phyloP scores from a whole-genome alignment of 1,140 invertebrate species.

The Drosophila erecta region DNA sequence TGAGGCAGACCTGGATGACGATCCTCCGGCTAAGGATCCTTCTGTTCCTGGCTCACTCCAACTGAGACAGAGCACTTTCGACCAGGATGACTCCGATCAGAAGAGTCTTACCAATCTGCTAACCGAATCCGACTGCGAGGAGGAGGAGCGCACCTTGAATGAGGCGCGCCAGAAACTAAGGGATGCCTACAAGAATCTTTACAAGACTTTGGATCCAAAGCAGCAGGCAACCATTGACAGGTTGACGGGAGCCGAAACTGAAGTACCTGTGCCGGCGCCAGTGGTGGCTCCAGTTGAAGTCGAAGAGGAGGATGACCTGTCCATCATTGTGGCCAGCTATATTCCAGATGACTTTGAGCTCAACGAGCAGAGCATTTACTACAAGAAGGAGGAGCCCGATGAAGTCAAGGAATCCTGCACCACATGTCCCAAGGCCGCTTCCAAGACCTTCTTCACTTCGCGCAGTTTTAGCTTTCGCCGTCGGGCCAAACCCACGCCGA shows the following conservation, averaged over 20 bases:
- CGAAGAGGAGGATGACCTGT: conserved; percentile 75
- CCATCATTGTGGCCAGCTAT: conserved; percentile 80
- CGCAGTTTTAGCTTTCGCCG: conserved; percentile 74
- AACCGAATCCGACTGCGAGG: conserved; percentile 75
- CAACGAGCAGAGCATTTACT: conserved; percentile 73
- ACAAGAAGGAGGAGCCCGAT: conserved; percentile 46
- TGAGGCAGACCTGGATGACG: conserved; percentile 56
- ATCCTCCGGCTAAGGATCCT: conserved; percentile 2
- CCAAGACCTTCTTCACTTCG: conserved; percentile 64
- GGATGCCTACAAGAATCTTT: conserved; percentile 66
- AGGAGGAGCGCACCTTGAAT: conserved; percentile 67
- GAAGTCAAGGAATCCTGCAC: conserved; percentile 4
- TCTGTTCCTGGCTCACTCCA: conserved; percentile 7
- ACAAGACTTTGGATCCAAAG: conserved; percentile 62
- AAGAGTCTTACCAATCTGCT: conserved; percentile 74
- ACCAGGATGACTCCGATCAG: conserved; percentile 69
- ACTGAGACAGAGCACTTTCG: conserved; percentile 63
- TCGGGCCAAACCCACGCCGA: conserved; percentile 39
- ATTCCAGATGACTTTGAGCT: conserved; percentile 74
- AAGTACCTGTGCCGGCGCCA: background rate
- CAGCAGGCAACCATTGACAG: conserved; percentile 57
- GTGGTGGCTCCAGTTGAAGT: background rate
- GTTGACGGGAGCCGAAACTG: conserved; percentile 39
- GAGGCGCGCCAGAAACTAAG: conserved; percentile 60
- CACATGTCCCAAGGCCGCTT: conserved; percentile 39